These are phyloP conservation scores for Aspidiotus destructor DNA, from an alignment of 2,888 invertebrate species.

Conservation along the genomic window DNA sequence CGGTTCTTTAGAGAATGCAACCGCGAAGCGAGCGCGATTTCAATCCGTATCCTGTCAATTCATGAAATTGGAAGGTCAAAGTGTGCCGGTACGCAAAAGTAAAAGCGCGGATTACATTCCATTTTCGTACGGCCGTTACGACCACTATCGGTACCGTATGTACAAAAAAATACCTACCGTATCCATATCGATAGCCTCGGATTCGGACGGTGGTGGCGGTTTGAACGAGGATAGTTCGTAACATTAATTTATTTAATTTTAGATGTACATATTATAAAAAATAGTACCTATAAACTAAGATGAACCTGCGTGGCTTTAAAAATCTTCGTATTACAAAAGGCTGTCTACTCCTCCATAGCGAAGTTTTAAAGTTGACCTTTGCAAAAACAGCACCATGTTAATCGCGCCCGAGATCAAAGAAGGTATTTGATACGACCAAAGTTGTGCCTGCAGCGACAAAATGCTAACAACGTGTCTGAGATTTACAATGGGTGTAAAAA, in stretches of 20 bases:
- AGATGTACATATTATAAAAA: too few relatives aligned
- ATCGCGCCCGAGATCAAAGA: too few relatives aligned
- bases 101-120: constrained; percentile 34
- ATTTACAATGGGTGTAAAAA: too few relatives aligned
- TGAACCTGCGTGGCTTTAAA: too few relatives aligned
- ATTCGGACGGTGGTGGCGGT: constrained; percentile 33
- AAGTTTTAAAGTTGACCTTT: too few relatives aligned
- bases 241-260: background rate
- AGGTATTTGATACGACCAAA: too few relatives aligned
- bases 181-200: constrained; percentile 36
- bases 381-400: too few relatives aligned
- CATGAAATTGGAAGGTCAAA: constrained; percentile 17
- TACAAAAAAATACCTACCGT: constrained; percentile 34
- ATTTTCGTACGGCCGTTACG: constrained; percentile 12
- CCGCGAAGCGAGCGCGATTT: constrained; percentile 24
- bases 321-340: too few relatives aligned
- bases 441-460: too few relatives aligned
- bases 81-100: constrained; percentile 33
- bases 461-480: too few relatives aligned
- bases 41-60: constrained; percentile 26
- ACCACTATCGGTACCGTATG: constrained; percentile 24
- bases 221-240: constrained; percentile 23
- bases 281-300: too few relatives aligned
- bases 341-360: too few relatives aligned
- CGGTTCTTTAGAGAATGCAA: constrained; percentile 9